These are phyloP conservation scores for Tenthredo scrophulariae DNA, from an alignment of 2,888 invertebrate species.

Conservation along the genomic window DNA sequence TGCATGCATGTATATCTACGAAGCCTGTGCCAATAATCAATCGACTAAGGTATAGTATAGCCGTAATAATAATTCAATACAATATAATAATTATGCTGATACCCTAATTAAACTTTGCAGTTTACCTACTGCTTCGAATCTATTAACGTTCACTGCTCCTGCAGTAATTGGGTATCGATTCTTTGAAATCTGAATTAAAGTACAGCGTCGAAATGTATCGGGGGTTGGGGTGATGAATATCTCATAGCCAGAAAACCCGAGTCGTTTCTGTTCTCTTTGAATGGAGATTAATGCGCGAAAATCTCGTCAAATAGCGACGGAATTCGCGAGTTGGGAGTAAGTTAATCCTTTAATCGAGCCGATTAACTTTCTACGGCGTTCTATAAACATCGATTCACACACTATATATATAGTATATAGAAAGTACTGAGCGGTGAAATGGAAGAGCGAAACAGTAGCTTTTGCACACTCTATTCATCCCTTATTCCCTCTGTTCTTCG, in stretches of 20 bases:
- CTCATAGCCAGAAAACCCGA: neutral
- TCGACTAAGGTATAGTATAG: neutral
- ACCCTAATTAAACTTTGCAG: slow-evolving; percentile 2
- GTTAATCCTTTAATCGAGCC: slow-evolving; percentile 35
- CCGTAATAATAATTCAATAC: neutral
- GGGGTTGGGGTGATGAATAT: neutral
- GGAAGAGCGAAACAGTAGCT: neutral
- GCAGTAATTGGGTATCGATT: neutral
- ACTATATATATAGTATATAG: neutral
- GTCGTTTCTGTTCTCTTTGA: neutral
- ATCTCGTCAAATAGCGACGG: slow-evolving; percentile 23
- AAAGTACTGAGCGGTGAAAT: neutral
- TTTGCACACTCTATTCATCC: slow-evolving; percentile 8
- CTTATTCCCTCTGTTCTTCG: neutral
- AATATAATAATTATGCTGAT: neutral
- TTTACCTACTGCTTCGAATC: neutral
- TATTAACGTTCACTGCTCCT: neutral
- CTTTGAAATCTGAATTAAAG: neutral
- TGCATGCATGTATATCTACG: neutral
- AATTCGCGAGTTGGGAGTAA: slow-evolving; percentile 16
- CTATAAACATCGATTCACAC: slow-evolving; percentile 1
- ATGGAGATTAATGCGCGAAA: slow-evolving; percentile 18
- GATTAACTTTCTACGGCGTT: neutral
- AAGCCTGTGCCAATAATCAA: neutral
- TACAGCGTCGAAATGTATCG: neutral